Evolutionary conservation across 2,113 vertebrate species (phyloP), one percentile per base, ranked within the genome.

Genomic region (Epinephelus fuscoguttatus): DNA sequence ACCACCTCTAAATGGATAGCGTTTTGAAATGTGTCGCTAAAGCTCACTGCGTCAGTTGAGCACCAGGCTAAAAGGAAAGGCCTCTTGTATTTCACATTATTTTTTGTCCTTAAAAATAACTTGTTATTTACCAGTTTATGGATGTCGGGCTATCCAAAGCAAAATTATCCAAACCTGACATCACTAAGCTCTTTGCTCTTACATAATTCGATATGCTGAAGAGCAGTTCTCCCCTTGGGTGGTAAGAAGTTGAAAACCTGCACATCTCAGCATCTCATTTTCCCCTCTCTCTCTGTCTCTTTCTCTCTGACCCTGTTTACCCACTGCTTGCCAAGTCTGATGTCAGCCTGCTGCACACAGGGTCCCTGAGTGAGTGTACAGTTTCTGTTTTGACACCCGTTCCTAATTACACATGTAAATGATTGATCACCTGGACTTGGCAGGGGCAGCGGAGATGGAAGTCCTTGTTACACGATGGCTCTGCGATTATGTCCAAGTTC

Each of bases 361-460:
- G 86, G 91, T 91, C 94, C 90, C 85, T 4, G 13, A 68, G 89
- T 61, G 78, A 91, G 92, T 91, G 91, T 94, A 94, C 92, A 87
- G 93, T 96, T 95, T 95, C 94, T 95, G 94, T 95, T 96, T 95
- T 96, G 96, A 96, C 96, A 95, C 95, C 83, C 75, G 86, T 70
- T 91, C 93, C 93, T 95, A 95, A 96, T 95, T 95, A 95, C 93
- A 93, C 91, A 93, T 94, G 92, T 95, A 95, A 95, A 95, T 96
- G 95, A 96, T 95, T 96, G 95, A 96, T 96, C 88, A 95, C 94
- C 89, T 90, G 83, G 86, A 89, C 93, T 92, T 81, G 74, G 89
- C 79, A 73, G 80, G 59, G 75, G 63, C 72, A 75, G 82, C 61
- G 21, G 90, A 81, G 91, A 89, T 92, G 91, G 93, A 90, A 82